These are phyloP conservation scores for Ammospiza nelsoni DNA, from an alignment of 2,113 vertebrate species.

Conservation along the genomic window DNA sequence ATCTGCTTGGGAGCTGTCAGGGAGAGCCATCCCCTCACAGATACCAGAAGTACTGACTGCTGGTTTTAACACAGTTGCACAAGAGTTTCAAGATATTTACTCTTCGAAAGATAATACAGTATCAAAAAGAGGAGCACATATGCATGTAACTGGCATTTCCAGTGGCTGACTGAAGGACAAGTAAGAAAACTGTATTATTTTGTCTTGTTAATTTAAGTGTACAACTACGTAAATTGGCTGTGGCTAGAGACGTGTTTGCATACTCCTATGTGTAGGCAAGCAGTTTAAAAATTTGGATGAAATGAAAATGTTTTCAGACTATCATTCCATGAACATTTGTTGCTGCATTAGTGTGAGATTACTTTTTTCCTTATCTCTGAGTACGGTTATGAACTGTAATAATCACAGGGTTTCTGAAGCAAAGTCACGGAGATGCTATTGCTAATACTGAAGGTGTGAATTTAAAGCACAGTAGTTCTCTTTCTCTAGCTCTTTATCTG, in stretches of 20 bases:
- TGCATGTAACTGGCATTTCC: slow-evolving; percentile 62
- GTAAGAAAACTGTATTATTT: slow-evolving; percentile 44
- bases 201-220: background rate
- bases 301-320: slow-evolving; percentile 22
- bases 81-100: slow-evolving; percentile 67
- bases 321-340: slow-evolving; percentile 38
- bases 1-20: slow-evolving; percentile 45
- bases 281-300: background rate
- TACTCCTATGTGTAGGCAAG: background rate
- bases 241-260: background rate
- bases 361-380: slow-evolving; percentile 34
- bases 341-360: background rate
- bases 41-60: slow-evolving; percentile 55
- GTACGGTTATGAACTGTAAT: background rate
- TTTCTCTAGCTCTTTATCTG: background rate
- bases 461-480: background rate
- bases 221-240: background rate
- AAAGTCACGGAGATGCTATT: background rate
- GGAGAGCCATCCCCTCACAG: slow-evolving; percentile 55
- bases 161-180: slow-evolving; percentile 78
- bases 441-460: slow-evolving; percentile 9
- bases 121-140: slow-evolving; percentile 67
- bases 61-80: slow-evolving; percentile 53
- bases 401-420: slow-evolving; percentile 8
- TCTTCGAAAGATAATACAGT: slow-evolving; percentile 20